Conservation (phyloP, 2,888 invertebrate genomes). For the Drosophila mettleri region DNA sequence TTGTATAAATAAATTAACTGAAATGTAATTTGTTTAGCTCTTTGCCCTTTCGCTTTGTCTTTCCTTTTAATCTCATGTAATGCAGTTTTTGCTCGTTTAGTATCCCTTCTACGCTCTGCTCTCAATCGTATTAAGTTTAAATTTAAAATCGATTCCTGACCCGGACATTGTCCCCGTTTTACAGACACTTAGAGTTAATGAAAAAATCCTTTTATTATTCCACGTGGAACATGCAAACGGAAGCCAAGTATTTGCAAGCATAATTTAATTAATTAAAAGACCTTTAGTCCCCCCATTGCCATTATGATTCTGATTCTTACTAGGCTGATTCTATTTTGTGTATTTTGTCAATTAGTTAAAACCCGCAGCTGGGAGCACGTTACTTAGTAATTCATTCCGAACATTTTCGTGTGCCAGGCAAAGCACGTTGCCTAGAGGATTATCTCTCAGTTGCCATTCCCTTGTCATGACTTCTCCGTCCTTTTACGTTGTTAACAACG, state of each 20-base stretch:
- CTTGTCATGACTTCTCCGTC: not conserved
- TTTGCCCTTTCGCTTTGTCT: not conserved
- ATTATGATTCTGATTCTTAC: not conserved
- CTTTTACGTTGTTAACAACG: constrained; percentile 22
- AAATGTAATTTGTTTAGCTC: not conserved
- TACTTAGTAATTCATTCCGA: constrained; percentile 28
- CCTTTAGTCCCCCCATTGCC: constrained; percentile 1
- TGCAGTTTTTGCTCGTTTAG: not conserved
- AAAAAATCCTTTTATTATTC: constrained; percentile 50
- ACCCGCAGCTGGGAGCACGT: constrained; percentile 34
- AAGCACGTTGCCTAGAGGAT: constrained; percentile 2
- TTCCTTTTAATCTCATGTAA: not conserved
- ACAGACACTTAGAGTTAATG: constrained; percentile 34
- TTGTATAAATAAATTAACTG: too few relatives aligned
- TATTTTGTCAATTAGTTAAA: constrained; percentile 52
- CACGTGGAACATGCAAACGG: constrained; percentile 18
- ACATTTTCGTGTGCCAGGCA: constrained; percentile 30
- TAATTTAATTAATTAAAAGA: constrained; percentile 61
- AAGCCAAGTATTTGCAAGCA: constrained; percentile 39
- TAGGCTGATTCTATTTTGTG: not conserved
- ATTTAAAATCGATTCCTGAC: constrained; percentile 17
- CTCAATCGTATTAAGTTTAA: constrained; percentile 7
- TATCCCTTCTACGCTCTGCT: not conserved
- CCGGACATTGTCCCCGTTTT: constrained; percentile 1
- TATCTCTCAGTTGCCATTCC: not conserved